Percentiles rank a stretch among this genome's conserved stretches.
Conservation (phyloP, 2,888 invertebrate genomes). For the Campaea margaritaria region DNA sequence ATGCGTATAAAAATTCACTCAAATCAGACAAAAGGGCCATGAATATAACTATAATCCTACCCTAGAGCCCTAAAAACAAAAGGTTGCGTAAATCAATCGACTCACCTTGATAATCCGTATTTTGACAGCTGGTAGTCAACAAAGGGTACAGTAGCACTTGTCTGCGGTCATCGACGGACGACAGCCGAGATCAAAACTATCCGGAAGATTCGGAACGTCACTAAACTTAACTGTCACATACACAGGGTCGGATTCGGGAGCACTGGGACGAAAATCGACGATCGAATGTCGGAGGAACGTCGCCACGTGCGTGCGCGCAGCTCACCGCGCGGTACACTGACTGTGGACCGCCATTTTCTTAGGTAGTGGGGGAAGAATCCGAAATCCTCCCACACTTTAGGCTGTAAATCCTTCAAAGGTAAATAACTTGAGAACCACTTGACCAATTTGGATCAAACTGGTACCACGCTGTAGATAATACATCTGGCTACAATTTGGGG, state of each 20-base stretch:
- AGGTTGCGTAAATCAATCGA: conserved; percentile 57
- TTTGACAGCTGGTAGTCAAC: conserved; percentile 78
- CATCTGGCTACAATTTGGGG: background rate
- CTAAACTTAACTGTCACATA: conserved; percentile 37
- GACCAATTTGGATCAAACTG: background rate
- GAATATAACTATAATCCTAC: too few relatives aligned
- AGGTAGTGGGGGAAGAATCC: conserved; percentile 73
- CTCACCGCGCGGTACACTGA: conserved; percentile 73
- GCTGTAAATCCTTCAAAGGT: conserved; percentile 2
- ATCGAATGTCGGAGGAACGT: conserved; percentile 43
- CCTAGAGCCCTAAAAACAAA: conserved; percentile 42
- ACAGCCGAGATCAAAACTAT: conserved; percentile 25
- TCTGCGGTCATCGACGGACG: conserved; percentile 20
- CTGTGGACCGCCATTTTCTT: conserved; percentile 73
- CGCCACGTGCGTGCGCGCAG: conserved; percentile 66
- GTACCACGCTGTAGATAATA: background rate
- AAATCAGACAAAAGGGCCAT: too few relatives aligned
- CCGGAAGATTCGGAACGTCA: conserved; percentile 25
- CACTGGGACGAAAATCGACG: conserved; percentile 38
- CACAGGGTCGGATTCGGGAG: conserved; percentile 25
- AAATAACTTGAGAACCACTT: background rate
- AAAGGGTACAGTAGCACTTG: conserved; percentile 54
- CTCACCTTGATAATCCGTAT: conserved; percentile 75
- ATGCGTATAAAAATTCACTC: too few relatives aligned
- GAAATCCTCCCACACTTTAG: conserved; percentile 44